phyloP scores from a whole-genome alignment of 2,797 vertebrate species.

The Betta splendens region DNA sequence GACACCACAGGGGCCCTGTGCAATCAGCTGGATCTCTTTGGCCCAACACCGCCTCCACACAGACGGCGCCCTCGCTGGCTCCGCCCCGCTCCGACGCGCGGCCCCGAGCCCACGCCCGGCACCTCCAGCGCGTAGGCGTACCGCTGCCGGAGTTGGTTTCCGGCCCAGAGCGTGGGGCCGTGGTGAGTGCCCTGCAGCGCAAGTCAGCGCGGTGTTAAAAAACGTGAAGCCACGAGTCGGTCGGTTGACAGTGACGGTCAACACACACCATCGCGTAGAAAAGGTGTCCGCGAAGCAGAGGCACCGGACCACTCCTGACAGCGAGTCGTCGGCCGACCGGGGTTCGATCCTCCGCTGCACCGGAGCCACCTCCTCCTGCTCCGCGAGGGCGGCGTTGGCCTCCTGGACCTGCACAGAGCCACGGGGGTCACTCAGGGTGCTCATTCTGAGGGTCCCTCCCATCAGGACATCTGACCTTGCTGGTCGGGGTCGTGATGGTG shows the following conservation, averaged over 20 bases:
- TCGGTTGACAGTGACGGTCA: no score
- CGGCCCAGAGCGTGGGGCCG: slow-evolving; percentile 94
- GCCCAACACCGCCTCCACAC: slow-evolving; percentile 92
- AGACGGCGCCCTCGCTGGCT: slow-evolving; percentile 44
- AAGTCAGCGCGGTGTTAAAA: no score
- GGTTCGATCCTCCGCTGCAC: slow-evolving; percentile 95
- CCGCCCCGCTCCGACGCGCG: slow-evolving; percentile 72
- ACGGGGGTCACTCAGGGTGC: background rate
- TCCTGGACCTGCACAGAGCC: slow-evolving; percentile 87
- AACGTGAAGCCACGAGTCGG: no score
- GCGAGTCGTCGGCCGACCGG: slow-evolving; percentile 92
- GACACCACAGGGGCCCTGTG: slow-evolving; percentile 95
- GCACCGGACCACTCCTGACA: slow-evolving; percentile 94
- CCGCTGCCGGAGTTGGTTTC: slow-evolving; percentile 94
- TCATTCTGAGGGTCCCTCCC: fast-evolving
- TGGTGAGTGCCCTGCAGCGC: slow-evolving; percentile 86
- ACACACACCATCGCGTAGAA: slow-evolving; percentile 88
- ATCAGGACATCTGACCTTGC: slow-evolving; percentile 82
- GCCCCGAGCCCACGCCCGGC: slow-evolving; percentile 84
- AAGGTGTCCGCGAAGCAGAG: slow-evolving; percentile 96
- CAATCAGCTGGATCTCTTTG: slow-evolving; percentile 99
- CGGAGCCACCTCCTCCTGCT: slow-evolving; percentile 94
- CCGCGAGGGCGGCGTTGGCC: slow-evolving; percentile 92
- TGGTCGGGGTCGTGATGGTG: slow-evolving; percentile 82
- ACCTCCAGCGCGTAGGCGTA: slow-evolving; percentile 95